Evolutionary conservation across 1,140 invertebrate genomes (phyloP), one percentile per base, ranked within the genome.

Genomic region (Littorina saxatilis): DNA sequence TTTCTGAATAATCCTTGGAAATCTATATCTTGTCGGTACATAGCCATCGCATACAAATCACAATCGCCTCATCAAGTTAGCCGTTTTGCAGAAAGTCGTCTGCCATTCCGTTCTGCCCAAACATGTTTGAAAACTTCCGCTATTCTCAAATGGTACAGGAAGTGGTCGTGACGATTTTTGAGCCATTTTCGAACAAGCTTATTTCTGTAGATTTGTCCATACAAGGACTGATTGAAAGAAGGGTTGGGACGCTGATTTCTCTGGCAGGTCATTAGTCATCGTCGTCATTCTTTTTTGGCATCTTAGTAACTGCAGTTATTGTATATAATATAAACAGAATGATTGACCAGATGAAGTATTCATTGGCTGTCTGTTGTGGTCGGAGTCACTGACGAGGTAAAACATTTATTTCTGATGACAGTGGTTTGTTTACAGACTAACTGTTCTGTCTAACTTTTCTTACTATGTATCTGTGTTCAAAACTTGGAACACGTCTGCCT

Each of bases 51-150:
- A 23, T 3, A 11, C 66, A 39, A 68, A 32, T 23, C n/a, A n/a
- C n/a, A n/a, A n/a, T n/a, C n/a, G n/a, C n/a, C n/a, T n/a, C n/a
- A n/a, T n/a, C n/a, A n/a, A n/a, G n/a, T n/a, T n/a, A n/a, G n/a
- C n/a, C n/a, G n/a, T n/a, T n/a, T n/a, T n/a, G n/a, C n/a, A n/a
- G n/a, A n/a, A n/a, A n/a, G n/a, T 70, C 39, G 29, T 35, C 61
- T 40, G 29, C 74, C 40, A 52, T 50, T 39, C 43, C 55, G 63
- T 52, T 75, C 29, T 88, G 88, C 85, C 82, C 76, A 76, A 86
- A 87, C 86, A 79, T 85, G 86, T 87, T 88, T 87, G 83, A 85
- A 89, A 89, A 87, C 77, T 84, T 87, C 86, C 88, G 88, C 88
- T 85, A 84, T 88, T 77, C 50, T 77, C 58, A 68, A 15, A 50